Conservation (phyloP, 2,888 invertebrate species). For the Epiblema foenella region DNA sequence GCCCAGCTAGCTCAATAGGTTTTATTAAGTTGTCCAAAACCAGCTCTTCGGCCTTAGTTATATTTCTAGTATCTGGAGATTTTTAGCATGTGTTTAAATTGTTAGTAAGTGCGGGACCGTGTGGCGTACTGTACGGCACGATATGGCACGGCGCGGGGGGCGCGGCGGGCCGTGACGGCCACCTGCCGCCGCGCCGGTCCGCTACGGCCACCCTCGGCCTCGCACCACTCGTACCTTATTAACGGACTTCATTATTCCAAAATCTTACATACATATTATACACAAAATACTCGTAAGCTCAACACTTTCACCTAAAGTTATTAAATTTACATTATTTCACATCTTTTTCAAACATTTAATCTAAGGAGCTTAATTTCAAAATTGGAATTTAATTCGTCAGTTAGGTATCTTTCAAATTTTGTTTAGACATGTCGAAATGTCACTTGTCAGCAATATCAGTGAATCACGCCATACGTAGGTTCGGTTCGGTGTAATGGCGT, state of each 20-base stretch:
- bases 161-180: constrained; percentile 75
- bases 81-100: constrained; percentile 17
- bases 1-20: too few relatives aligned
- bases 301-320: constrained; percentile 31
- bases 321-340: constrained; percentile 28
- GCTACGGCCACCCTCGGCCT: constrained; percentile 58
- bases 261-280: constrained; percentile 68
- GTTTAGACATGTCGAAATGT: not conserved
- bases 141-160: constrained; percentile 62
- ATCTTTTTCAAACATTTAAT: not conserved
- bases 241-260: constrained; percentile 73
- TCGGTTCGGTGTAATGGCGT: too few relatives aligned
- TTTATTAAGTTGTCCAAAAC: not conserved
- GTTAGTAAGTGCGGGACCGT: constrained; percentile 16
- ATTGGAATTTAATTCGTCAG: not conserved
- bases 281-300: constrained; percentile 54
- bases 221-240: constrained; percentile 62
- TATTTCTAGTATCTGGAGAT: not conserved
- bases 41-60: not conserved
- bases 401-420: not conserved
- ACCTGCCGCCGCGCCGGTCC: constrained; percentile 74
- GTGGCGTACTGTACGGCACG: constrained; percentile 46
- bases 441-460: constrained; percentile 4
- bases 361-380: not conserved
- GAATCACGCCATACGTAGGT: constrained; percentile 17